Conservation (phyloP, 1,140 invertebrate genomes). For the Acyrthosiphon pisum region DNA sequence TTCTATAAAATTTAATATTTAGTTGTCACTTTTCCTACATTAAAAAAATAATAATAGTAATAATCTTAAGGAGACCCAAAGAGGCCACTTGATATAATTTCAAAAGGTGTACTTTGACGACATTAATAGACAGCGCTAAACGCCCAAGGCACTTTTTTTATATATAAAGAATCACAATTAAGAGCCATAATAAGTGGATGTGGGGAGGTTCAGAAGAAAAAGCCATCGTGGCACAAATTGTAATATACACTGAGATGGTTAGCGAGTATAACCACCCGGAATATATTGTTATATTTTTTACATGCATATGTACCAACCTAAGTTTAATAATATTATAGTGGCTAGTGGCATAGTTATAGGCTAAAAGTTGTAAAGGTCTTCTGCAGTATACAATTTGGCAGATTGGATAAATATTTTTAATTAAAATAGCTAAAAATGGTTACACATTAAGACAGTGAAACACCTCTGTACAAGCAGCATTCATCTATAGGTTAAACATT, state of each 20-base stretch:
- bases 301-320: not conserved
- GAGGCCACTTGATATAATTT: not conserved
- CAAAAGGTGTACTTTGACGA: not conserved
- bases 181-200: not conserved
- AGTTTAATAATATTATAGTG: not conserved
- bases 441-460: not conserved
- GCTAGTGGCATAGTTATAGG: not conserved
- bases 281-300: not conserved
- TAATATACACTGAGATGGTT: not conserved
- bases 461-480: not conserved
- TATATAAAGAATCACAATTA: constrained; percentile 2
- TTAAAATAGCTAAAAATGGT: not conserved
- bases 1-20: constrained; percentile 13
- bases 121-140: not conserved
- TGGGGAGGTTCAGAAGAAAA: not conserved
- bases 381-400: not conserved
- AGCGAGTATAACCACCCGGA: not conserved
- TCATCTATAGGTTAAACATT: not conserved
- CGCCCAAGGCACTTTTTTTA: not conserved
- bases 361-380: not conserved
- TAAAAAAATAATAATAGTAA: constrained; percentile 4
- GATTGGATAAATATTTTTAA: not conserved
- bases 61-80: not conserved
- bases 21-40: not conserved
- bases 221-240: not conserved